Evolutionary conservation across 1,140 invertebrate species (phyloP).

Genomic region (Semibalanus balanoides): DNA sequence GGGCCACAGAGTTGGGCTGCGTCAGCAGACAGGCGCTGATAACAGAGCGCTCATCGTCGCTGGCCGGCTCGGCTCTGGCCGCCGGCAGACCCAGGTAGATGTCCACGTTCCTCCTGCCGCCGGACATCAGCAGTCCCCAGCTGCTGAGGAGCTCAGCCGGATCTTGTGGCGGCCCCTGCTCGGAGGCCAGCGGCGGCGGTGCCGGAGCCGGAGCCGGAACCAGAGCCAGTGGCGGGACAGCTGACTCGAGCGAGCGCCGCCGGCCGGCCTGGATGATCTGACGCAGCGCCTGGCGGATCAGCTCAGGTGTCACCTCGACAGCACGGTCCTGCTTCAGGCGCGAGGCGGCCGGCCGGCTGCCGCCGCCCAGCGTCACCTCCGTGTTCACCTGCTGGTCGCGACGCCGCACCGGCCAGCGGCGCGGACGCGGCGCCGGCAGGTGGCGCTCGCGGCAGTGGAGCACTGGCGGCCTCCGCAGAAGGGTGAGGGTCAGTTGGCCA

Average conservation of each 20-base stretch:
- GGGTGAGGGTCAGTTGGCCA: neutral
- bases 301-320: neutral
- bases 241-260: too few species aligned
- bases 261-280: neutral
- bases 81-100: neutral
- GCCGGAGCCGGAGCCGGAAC: too few species aligned
- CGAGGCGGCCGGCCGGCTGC: too few species aligned
- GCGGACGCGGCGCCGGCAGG: too few species aligned
- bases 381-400: neutral
- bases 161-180: neutral
- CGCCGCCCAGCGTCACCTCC: neutral
- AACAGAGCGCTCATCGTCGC: neutral
- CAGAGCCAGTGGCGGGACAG: too few species aligned
- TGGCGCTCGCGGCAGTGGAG: neutral
- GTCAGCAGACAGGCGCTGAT: neutral
- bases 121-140: neutral
- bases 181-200: neutral
- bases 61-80: neutral
- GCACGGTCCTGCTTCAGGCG: neutral
- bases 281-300: neutral
- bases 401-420: too few species aligned
- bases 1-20: neutral
- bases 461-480: neutral
- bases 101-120: neutral
- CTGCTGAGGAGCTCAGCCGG: neutral